Base-by-base conservation (phyloP, 1,140 invertebrate species). In the Vollenhovia emeryi region DNA sequence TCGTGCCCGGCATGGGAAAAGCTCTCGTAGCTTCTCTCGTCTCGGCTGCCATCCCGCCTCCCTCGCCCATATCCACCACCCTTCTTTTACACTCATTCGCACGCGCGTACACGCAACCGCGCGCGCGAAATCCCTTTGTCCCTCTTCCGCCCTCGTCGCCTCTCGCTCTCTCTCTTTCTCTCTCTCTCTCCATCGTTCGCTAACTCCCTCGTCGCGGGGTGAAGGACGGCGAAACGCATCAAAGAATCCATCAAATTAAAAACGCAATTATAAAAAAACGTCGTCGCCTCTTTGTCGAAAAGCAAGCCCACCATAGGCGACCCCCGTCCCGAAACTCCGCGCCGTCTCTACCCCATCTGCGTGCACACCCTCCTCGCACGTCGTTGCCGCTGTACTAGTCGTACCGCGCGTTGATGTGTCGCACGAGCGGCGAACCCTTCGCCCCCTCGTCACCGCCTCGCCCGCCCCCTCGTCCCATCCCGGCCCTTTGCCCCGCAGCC, bases 201-300 rank as follows among this genome's bases (percentile, higher is more conserved):
- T 62, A 80, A 80, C 78, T 82, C 78, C 78, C 66, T 73, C 36
- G 66, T 50, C 78, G 78, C 78, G 78, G 50, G 78, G 85, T 80
- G 86, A 86, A 84, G 55, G 85, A 89, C 76, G 87, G 50, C 85
- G 87, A 91, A 91, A 91, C 80, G 90, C 90, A 91, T 93, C 91
- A 93, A 93, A 93, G 92, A 91, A 92, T 94, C 92, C 92, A 92
- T 93, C 92, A 93, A 93, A 94, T 93, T 94, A 94, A 94, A 94
- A 94, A 94, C 91, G 93, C 93, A 94, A 94, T 94, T 93, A 94
- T 92, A 94, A 94, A 94, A 93, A 94, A 91, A 92, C 91, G 89
- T 91, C 90, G 88, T 87, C 86, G 80, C 86, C 88, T 86, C 92
- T 93, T 93, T 93, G 92, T 93, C 92, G 89, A 93, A 92, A 92